Evolutionary conservation across 2,888 invertebrate species (phyloP).

Genomic region (Saturnia pavonia): DNA sequence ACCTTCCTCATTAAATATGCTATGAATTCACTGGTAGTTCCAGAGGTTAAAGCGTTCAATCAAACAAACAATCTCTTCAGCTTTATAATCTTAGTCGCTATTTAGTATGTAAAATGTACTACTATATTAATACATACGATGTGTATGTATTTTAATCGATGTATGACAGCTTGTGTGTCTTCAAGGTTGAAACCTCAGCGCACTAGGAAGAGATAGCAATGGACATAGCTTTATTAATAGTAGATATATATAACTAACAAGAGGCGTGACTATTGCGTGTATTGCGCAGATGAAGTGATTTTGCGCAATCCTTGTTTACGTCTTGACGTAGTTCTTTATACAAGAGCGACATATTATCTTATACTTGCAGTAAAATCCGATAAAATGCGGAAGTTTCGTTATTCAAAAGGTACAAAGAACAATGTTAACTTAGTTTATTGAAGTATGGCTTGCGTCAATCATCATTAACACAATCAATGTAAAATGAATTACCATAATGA

Average conservation of each 20-base stretch:
- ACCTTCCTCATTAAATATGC: no score
- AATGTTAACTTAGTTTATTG: background rate
- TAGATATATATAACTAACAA: constrained; percentile 28
- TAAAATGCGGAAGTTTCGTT: background rate
- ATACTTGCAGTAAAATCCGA: background rate
- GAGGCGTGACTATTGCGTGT: constrained; percentile 49
- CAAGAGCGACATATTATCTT: background rate
- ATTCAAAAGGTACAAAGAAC: background rate
- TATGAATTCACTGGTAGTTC: no score
- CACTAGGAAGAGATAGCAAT: constrained; percentile 59
- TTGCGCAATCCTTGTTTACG: constrained; percentile 31
- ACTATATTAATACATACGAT: background rate
- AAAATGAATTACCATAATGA: no score
- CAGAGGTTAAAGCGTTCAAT: no score
- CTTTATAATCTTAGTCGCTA: background rate
- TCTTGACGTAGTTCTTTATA: constrained; percentile 7
- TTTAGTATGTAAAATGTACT: background rate
- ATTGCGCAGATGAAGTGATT: constrained; percentile 41
- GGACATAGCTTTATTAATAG: constrained; percentile 54
- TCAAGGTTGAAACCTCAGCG: constrained; percentile 51
- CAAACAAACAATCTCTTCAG: no score
- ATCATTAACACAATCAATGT: background rate
- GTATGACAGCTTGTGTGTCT: constrained; percentile 24
- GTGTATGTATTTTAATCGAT: background rate
- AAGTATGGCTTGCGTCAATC: background rate